Evolutionary conservation across 1,140 invertebrate species (phyloP).

Genomic region (Drosophila cardini): DNA sequence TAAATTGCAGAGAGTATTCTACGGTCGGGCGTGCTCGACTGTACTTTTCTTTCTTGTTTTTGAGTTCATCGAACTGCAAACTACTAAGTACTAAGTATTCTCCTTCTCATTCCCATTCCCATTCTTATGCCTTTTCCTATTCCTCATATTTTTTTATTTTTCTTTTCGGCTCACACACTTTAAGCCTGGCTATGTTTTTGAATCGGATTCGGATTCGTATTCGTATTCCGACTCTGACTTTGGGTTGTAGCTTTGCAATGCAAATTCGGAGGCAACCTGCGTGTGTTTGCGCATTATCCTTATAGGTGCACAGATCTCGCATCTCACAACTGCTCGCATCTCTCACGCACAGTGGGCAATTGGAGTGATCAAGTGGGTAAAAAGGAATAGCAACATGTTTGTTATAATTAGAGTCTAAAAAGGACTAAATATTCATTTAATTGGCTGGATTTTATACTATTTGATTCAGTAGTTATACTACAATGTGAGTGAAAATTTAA

Average conservation of each 20-base stretch:
- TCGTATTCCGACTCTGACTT: neutral
- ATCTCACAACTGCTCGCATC: constrained; percentile 14
- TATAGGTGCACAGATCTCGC: constrained; percentile 53
- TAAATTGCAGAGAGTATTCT: no score
- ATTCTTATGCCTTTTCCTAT: constrained; percentile 51
- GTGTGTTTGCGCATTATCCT: constrained; percentile 72
- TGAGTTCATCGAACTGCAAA: no score
- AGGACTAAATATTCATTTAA: no score
- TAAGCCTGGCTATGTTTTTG: neutral
- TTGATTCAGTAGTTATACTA: no score
- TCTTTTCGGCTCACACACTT: constrained; percentile 37
- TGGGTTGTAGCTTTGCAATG: constrained; percentile 62
- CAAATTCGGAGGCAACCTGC: constrained; percentile 75
- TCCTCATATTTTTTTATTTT: constrained; percentile 36
- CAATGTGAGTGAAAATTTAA: no score
- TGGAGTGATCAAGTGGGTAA: no score
- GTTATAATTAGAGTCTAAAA: no score
- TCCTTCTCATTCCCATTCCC: constrained; percentile 26
- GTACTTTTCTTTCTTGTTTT: no score
- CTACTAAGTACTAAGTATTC: constrained; percentile 35
- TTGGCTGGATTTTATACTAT: no score
- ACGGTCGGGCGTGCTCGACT: no score
- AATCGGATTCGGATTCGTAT: neutral
- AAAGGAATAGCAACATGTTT: no score
- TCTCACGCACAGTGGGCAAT: no score